Percentiles rank a stretch among this genome's conserved stretches.
Conservation (phyloP, 2,888 invertebrate genomes). For the Drosophila rubida region DNA sequence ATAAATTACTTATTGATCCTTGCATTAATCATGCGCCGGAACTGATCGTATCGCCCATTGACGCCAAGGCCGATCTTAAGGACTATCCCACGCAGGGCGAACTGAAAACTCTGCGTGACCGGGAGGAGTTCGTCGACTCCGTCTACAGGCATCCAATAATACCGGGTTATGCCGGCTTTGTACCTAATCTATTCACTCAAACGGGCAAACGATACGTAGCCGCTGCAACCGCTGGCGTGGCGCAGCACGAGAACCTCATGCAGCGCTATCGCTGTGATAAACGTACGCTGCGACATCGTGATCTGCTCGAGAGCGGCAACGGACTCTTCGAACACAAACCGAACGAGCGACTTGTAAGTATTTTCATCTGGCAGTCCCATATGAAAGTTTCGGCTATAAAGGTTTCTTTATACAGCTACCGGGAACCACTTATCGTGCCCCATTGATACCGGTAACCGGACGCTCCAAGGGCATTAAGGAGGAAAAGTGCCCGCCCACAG, state of each 20-base stretch:
- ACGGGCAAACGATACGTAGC: constrained; percentile 90
- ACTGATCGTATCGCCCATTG: constrained; percentile 78
- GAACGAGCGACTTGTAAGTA: constrained; percentile 77
- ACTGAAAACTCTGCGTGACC: constrained; percentile 88
- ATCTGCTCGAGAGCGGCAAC: constrained; percentile 73
- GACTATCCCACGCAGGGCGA: constrained; percentile 88
- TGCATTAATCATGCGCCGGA: constrained; percentile 90
- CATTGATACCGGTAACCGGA: constrained; percentile 88
- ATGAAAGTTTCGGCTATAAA: neutral
- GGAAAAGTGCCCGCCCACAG: constrained; percentile 86
- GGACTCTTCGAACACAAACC: constrained; percentile 77
- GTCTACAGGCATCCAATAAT: constrained; percentile 90
- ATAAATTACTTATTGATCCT: constrained; percentile 91
- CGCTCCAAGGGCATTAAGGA: constrained; percentile 89
- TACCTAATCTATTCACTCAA: constrained; percentile 88
- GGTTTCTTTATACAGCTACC: constrained; percentile 86
- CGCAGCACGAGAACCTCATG: constrained; percentile 89
- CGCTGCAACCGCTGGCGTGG: constrained; percentile 89
- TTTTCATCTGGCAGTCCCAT: neutral
- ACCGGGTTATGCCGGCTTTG: constrained; percentile 90
- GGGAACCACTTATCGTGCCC: constrained; percentile 89
- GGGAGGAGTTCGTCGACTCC: constrained; percentile 88
- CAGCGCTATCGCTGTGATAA: constrained; percentile 86
- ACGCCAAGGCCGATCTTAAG: constrained; percentile 83
- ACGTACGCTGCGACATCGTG: constrained; percentile 73